Evolutionary conservation across 2,113 vertebrate species (phyloP).

Genomic region (Grus americana): DNA sequence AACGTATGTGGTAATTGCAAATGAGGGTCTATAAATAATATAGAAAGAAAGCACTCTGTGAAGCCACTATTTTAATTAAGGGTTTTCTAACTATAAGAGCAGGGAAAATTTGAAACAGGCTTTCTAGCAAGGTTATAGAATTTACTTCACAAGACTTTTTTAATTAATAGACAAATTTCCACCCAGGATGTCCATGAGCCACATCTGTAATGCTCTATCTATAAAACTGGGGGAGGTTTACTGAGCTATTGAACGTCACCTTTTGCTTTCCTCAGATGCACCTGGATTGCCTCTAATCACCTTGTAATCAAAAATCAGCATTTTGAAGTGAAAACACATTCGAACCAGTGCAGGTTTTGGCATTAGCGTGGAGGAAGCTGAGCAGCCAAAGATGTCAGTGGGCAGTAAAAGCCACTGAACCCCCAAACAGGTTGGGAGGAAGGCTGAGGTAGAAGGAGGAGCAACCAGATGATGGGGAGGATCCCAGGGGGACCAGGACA

Average conservation of each 20-base stretch:
- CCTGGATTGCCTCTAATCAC: neutral
- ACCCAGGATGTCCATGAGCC: neutral
- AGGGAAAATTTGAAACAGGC: neutral
- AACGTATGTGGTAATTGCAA: neutral
- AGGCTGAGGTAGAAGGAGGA: neutral
- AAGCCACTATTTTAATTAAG: neutral
- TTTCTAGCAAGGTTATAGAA: neutral
- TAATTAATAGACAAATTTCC: neutral
- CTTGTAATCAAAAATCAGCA: neutral
- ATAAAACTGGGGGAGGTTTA: neutral
- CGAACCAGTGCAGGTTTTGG: neutral
- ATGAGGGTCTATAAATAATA: neutral
- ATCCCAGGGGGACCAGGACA: neutral
- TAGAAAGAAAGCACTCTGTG: neutral
- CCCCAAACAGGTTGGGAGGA: neutral
- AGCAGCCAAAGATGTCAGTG: fast-evolving
- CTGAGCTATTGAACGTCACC: neutral
- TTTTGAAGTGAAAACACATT: neutral
- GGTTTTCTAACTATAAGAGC: neutral
- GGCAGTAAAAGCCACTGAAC: neutral
- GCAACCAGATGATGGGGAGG: neutral
- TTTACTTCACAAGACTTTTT: neutral
- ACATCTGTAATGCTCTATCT: neutral
- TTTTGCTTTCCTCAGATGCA: neutral
- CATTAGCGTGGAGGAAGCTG: neutral